A percentile compares a stretch with the other conserved stretches of the same genome.
These are phyloP conservation scores for Penaeus monodon DNA, from an alignment of 2,888 invertebrate genomes.

Conservation along the genomic window DNA sequence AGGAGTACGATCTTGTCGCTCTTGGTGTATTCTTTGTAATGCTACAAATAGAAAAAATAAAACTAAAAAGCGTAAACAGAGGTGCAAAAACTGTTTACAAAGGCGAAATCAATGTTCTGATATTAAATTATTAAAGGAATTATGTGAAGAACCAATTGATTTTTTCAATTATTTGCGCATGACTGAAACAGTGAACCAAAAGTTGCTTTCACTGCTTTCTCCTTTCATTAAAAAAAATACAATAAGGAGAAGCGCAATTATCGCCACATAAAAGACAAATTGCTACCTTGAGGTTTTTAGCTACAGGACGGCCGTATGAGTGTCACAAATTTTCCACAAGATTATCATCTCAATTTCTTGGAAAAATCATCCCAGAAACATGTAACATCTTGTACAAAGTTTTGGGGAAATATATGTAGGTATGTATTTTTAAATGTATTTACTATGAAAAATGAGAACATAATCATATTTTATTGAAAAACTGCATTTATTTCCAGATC, in stretches of 20 bases:
- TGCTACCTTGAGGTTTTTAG: constrained; percentile 28
- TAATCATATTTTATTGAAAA: constrained; percentile 33
- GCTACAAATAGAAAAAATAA: too few species aligned
- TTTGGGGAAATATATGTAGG: constrained; percentile 22
- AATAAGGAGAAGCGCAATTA: constrained; percentile 29
- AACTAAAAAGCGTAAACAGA: too few species aligned
- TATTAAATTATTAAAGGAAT: neutral
- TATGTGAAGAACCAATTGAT: neutral
- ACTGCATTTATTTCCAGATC: constrained; percentile 33
- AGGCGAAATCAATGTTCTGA: too few species aligned
- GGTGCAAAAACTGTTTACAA: too few species aligned
- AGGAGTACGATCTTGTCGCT: too few species aligned
- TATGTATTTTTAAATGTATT: constrained; percentile 22
- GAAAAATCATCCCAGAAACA: constrained; percentile 26
- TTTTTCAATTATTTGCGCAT: constrained; percentile 10
- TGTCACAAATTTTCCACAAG: constrained; percentile 29
- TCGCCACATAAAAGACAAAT: constrained; percentile 37
- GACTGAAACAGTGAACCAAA: constrained; percentile 20
- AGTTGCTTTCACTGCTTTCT: constrained; percentile 30
- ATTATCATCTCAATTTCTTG: constrained; percentile 27
- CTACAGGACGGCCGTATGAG: constrained; percentile 34
- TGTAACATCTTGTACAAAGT: constrained; percentile 23
- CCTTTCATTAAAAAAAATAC: constrained; percentile 35
- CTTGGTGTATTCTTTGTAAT: too few species aligned
- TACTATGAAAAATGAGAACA: constrained; percentile 19